Evolutionary conservation across 2,113 vertebrate genomes (phyloP).

Genomic region (Eulemur rufifrons): DNA sequence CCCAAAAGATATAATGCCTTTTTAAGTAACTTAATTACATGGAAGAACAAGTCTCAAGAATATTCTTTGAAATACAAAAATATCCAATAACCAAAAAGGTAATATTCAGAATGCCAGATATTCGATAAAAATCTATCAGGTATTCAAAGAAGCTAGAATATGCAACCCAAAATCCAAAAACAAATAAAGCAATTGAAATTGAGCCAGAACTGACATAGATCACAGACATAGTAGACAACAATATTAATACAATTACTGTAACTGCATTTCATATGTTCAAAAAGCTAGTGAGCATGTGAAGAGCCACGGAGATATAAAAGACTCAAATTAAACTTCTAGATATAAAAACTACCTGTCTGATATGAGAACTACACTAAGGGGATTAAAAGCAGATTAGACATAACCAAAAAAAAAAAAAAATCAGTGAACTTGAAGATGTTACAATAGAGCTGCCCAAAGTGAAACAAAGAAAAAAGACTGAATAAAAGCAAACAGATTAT

Average conservation of each 20-base stretch:
- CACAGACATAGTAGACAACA: not conserved
- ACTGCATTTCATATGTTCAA: not conserved
- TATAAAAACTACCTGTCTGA: not conserved
- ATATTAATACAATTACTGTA: not conserved
- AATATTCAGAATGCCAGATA: not conserved
- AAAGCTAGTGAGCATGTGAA: not conserved
- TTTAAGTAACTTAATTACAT: not conserved
- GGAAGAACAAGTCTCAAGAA: not conserved
- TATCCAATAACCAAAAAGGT: not conserved
- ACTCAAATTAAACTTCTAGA: not conserved
- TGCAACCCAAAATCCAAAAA: not conserved
- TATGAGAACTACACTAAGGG: not conserved
- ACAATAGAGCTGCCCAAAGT: not conserved
- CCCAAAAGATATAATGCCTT: not conserved
- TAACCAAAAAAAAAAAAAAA: not conserved
- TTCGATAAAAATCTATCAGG: not conserved
- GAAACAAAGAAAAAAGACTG: not conserved
- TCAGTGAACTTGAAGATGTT: not conserved
- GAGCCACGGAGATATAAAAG: not conserved
- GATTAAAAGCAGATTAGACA: not conserved
- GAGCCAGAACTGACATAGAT: not conserved
- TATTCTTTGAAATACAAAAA: not conserved
- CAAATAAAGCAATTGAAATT: not conserved
- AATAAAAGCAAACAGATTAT: not conserved
- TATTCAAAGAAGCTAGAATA: not conserved